Percentiles rank a stretch among this genome's conserved stretches.
phyloP scores from a whole-genome alignment of 1,140 invertebrate species.

The Bilobella aurantiaca region DNA sequence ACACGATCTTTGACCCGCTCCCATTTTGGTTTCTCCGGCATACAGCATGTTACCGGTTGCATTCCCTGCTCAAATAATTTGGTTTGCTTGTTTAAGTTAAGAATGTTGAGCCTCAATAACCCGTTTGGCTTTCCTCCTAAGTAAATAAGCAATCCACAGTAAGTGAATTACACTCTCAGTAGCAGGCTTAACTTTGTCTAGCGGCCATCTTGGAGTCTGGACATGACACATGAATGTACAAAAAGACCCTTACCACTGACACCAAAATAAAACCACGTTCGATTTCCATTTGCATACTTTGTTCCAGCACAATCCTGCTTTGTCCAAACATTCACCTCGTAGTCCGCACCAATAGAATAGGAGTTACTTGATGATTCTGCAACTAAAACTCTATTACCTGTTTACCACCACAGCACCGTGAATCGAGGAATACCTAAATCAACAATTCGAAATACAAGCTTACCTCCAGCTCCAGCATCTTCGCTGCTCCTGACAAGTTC shows the following conservation, averaged over 20 bases:
- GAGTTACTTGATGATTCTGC: neutral
- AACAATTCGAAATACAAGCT: neutral
- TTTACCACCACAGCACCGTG: neutral
- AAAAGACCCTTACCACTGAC: conserved; percentile 47
- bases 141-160: too few relatives aligned
- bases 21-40: conserved; percentile 62
- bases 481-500: neutral
- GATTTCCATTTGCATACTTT: conserved; percentile 77
- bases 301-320: conserved; percentile 77
- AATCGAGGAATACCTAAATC: too few relatives aligned
- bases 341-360: conserved; percentile 42
- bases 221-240: neutral
- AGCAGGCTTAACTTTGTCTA: too few relatives aligned
- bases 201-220: too few relatives aligned
- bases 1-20: conserved; percentile 59
- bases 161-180: too few relatives aligned
- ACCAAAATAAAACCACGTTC: conserved; percentile 93
- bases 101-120: conserved; percentile 66
- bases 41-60: conserved; percentile 62
- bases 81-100: conserved; percentile 78
- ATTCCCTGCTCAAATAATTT: conserved; percentile 80
- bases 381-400: neutral
- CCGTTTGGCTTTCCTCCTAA: conserved; percentile 46
- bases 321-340: conserved; percentile 85
- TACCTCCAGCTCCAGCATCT: neutral